phyloP scores from a whole-genome alignment of 2,888 invertebrate species.

The Tyria jacobaeae region DNA sequence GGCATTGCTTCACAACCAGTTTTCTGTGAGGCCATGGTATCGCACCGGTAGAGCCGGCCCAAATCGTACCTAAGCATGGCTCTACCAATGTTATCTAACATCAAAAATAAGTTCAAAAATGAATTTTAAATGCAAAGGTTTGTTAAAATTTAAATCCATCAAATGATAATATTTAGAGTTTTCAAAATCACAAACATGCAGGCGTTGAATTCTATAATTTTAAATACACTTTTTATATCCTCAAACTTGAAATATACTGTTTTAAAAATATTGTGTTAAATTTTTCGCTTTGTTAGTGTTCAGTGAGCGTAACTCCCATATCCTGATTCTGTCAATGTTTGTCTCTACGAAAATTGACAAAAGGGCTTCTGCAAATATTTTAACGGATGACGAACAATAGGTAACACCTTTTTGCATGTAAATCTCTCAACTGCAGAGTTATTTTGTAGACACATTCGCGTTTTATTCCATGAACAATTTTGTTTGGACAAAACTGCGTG shows the following conservation, averaged over 20 bases:
- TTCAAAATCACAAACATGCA: neutral
- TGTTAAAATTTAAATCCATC: no score
- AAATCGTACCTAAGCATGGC: no score
- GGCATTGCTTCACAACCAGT: no score
- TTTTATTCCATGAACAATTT: slow-evolving; percentile 12
- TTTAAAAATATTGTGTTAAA: slow-evolving; percentile 4
- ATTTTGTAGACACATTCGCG: slow-evolving; percentile 38
- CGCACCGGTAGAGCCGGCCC: no score
- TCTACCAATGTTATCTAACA: no score
- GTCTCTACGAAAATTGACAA: slow-evolving; percentile 60
- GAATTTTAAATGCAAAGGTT: no score
- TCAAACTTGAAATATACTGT: neutral
- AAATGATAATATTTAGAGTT: neutral
- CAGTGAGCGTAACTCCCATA: slow-evolving; percentile 29
- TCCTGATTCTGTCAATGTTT: slow-evolving; percentile 32
- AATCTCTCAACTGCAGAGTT: slow-evolving; percentile 35
- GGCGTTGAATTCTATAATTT: neutral
- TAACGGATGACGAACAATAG: slow-evolving; percentile 59
- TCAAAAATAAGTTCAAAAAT: no score
- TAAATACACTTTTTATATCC: neutral
- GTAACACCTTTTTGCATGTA: slow-evolving; percentile 51
- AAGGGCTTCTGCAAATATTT: slow-evolving; percentile 65
- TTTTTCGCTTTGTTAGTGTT: slow-evolving; percentile 24
- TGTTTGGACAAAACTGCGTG: slow-evolving; percentile 12
- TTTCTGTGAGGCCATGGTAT: no score